Percentiles rank a stretch among this genome's conserved stretches.
Evolutionary conservation across 2,888 invertebrate species (phyloP).

Genomic region (Nymphalis polychloros): DNA sequence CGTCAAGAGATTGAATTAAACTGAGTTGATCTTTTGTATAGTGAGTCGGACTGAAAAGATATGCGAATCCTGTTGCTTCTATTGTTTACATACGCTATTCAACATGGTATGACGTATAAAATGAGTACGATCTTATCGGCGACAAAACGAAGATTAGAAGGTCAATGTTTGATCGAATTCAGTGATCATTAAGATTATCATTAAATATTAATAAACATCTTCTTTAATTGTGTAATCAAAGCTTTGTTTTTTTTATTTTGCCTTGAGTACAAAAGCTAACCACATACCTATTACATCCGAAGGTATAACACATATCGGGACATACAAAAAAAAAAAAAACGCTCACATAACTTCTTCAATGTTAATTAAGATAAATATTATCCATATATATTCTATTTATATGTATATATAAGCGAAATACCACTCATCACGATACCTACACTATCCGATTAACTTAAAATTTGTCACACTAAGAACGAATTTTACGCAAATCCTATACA

Average conservation of each 20-base stretch:
- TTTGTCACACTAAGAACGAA: too few species aligned
- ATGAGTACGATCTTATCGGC: not conserved
- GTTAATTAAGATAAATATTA: too few species aligned
- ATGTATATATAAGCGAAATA: too few species aligned
- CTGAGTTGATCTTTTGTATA: not conserved
- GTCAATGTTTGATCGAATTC: not conserved
- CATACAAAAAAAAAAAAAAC: too few species aligned
- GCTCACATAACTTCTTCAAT: too few species aligned
- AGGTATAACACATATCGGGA: too few species aligned
- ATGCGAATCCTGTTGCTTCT: slow-evolving; percentile 1
- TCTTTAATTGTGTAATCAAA: not conserved
- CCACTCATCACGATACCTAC: too few species aligned
- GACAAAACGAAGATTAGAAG: not conserved
- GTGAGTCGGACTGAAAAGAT: not conserved
- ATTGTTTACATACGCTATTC: slow-evolving; percentile 2
- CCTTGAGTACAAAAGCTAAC: not conserved
- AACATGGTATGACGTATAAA: slow-evolving; percentile 2
- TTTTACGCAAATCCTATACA: too few species aligned
- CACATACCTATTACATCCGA: too few species aligned
- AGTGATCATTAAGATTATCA: not conserved
- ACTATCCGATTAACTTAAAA: too few species aligned
- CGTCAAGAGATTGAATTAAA: slow-evolving; percentile 23
- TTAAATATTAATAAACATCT: not conserved
- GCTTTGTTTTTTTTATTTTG: not conserved
- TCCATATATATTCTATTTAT: too few species aligned